Conservation (phyloP, 2,113 vertebrate genomes). For the Hyla sarda region DNA sequence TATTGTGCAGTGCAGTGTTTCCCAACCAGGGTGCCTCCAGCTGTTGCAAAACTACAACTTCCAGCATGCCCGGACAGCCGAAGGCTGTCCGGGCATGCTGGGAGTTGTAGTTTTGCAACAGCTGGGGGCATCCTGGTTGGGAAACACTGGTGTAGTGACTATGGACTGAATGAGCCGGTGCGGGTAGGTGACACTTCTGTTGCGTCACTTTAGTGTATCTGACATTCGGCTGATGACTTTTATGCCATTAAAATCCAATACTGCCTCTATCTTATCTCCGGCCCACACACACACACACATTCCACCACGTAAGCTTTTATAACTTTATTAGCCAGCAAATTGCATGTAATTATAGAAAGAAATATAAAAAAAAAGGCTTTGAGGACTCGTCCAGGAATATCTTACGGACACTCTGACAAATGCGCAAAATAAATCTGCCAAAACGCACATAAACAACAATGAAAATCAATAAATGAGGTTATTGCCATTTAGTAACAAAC, state of each 20-base stretch:
- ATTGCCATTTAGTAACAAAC: not conserved
- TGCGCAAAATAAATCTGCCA: not conserved
- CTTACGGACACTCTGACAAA: not conserved
- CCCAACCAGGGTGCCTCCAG: no score
- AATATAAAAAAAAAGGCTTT: not conserved
- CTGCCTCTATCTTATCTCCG: not conserved
- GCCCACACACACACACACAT: slow-evolving; percentile 16
- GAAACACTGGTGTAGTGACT: no score
- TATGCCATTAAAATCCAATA: no score
- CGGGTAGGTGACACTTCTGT: not conserved
- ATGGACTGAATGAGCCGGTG: no score
- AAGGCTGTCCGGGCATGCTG: no score
- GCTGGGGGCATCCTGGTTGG: no score
- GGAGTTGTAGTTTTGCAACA: no score
- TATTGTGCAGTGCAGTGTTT: no score
- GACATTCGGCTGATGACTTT: not conserved
- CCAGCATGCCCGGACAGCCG: no score
- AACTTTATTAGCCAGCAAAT: not conserved
- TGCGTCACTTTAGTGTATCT: not conserved
- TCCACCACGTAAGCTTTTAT: not conserved
- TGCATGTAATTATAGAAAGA: not conserved
- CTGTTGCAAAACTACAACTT: no score
- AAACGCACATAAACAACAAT: not conserved
- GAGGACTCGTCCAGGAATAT: not conserved
- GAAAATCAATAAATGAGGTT: not conserved